phyloP scores from a whole-genome alignment of 2,888 invertebrate species.

The Cerceris ruficornis region DNA sequence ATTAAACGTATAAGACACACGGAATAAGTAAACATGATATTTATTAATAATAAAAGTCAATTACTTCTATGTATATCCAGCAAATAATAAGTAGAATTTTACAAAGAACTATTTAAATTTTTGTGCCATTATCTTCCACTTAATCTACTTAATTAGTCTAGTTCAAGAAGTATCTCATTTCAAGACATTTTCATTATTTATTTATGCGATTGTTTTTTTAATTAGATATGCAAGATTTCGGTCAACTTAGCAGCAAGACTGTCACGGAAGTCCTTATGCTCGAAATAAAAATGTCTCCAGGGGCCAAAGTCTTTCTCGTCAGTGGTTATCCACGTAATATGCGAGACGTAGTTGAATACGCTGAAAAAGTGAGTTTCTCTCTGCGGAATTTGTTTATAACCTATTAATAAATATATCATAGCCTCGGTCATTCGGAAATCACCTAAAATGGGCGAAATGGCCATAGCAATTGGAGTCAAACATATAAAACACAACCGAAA shows the following conservation, averaged over 20 bases:
- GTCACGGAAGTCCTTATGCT: slow-evolving; percentile 95
- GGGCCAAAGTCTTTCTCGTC: slow-evolving; percentile 92
- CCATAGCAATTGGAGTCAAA: background rate
- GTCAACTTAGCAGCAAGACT: slow-evolving; percentile 91
- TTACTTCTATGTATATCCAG: too few relatives aligned
- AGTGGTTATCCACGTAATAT: slow-evolving; percentile 95
- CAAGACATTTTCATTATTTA: background rate
- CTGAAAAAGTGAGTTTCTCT: slow-evolving; percentile 88
- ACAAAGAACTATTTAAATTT: too few relatives aligned
- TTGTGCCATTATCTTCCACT: too few relatives aligned
- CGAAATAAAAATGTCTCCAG: slow-evolving; percentile 96
- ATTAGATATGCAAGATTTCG: slow-evolving; percentile 94
- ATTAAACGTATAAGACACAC: too few relatives aligned
- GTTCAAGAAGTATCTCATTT: background rate
- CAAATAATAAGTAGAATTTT: too few relatives aligned
- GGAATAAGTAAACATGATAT: too few relatives aligned
- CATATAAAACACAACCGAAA: too few relatives aligned
- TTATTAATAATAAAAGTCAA: too few relatives aligned
- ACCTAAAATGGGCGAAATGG: background rate
- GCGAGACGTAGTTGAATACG: slow-evolving; percentile 95
- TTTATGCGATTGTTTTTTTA: background rate
- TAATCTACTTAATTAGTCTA: too few relatives aligned
- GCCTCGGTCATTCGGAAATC: background rate
- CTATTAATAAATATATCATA: too few relatives aligned
- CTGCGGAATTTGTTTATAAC: background rate